These are phyloP conservation scores for Molanna angustata DNA, from an alignment of 2,888 invertebrate genomes.

Conservation along the genomic window DNA sequence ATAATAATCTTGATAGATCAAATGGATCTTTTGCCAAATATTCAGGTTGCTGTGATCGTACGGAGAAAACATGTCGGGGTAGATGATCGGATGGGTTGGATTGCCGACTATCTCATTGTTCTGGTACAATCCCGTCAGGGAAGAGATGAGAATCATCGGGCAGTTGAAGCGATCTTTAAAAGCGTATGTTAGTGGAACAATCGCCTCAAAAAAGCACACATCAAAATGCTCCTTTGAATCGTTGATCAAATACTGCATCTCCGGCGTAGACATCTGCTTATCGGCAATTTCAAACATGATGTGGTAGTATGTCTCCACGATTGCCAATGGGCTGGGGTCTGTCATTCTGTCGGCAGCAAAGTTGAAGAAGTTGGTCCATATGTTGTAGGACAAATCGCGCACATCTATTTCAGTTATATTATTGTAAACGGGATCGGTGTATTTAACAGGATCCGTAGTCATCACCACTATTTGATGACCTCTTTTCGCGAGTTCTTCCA, in stretches of 20 bases:
- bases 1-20: too few relatives aligned
- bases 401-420: slow-evolving; percentile 42
- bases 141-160: slow-evolving; percentile 54
- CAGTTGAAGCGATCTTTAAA: slow-evolving; percentile 54
- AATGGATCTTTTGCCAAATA: slow-evolving; percentile 40
- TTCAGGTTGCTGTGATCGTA: slow-evolving; percentile 44
- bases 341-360: slow-evolving; percentile 17
- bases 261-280: slow-evolving; percentile 34
- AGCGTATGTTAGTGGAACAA: slow-evolving; percentile 50
- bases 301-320: slow-evolving; percentile 11
- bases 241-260: slow-evolving; percentile 35
- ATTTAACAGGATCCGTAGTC: slow-evolving; percentile 46
- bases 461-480: slow-evolving; percentile 50
- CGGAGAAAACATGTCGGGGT: slow-evolving; percentile 50
- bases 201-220: slow-evolving; percentile 55
- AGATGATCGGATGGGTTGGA: slow-evolving; percentile 51
- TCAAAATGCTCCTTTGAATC: slow-evolving; percentile 53
- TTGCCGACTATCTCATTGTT: slow-evolving; percentile 54
- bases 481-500: slow-evolving; percentile 42
- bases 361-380: slow-evolving; percentile 30
- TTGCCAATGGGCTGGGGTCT: slow-evolving; percentile 2
- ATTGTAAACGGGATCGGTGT: slow-evolving; percentile 35
- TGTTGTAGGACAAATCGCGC: slow-evolving; percentile 40
- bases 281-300: slow-evolving; percentile 28
- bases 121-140: slow-evolving; percentile 49